Evolutionary conservation across 2,888 invertebrate species (phyloP), one percentile per base, ranked within the genome.

Genomic region (Drosophila meridionalis): DNA sequence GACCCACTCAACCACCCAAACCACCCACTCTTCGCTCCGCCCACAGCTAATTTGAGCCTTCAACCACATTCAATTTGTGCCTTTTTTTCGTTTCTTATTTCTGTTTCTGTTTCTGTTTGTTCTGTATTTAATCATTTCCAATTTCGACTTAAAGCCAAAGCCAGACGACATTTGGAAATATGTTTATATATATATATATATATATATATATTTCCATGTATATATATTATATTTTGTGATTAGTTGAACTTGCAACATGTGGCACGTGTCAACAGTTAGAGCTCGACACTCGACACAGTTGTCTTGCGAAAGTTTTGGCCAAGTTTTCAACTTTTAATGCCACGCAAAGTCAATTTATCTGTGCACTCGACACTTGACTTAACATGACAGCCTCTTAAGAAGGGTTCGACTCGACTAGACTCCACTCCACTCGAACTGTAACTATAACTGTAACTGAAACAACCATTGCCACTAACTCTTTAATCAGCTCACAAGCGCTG

Each of bases 281-380:
- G 20, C 20, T 20, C 20, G 20, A 20, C 20, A 20, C 59, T 38
- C 48, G 53, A 60, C 67, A 58, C 69, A 66, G 57, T 64, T 50
- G 61, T 59, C 69, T 69, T 64, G 64, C 30, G 38, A 78, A 78
- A 77, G 77, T 79, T 84, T 78, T 57, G 45, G 30, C 50, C 53
- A 78, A 83, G 65, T 83, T 88, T 48, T 47, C 53, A 78, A 69
- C 70, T 83, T 58, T 78, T 76, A 76, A 65, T 73, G 40, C 70
- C 55, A 40, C 65, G 42, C 60, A 66, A 86, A 78, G 70, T 69
- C 70, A 76, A 71, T 68, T 78, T 67, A 52, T 72, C 76, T 48
- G 64, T 20, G 55, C 68, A 52, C 64, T 67, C 63, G 36, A n/a
- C 55, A 45, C 76, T 63, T 69, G 65, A 80, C 53, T 76, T 32